Evolutionary conservation across 2,113 vertebrate species (phyloP).

Genomic region (Muntiacus reevesi): DNA sequence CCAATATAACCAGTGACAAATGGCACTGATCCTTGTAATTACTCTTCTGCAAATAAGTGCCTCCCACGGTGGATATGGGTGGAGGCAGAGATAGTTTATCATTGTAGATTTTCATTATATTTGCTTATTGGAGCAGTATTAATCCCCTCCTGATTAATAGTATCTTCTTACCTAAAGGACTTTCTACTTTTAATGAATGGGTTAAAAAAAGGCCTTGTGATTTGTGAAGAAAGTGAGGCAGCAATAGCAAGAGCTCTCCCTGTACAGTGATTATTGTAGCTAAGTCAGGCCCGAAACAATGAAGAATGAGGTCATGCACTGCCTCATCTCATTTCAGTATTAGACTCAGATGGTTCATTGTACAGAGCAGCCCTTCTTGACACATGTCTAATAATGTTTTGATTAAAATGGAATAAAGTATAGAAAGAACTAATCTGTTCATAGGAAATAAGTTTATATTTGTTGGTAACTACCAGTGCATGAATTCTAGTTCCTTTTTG

Average conservation of each 20-base stretch:
- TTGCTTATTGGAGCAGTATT: background rate
- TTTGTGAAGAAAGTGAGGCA: background rate
- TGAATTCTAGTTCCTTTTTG: constrained; percentile 9
- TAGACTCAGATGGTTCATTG: background rate
- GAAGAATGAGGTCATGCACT: background rate
- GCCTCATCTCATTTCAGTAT: background rate
- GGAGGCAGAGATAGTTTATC: background rate
- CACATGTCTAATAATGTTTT: background rate
- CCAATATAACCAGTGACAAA: background rate
- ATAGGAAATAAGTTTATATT: background rate
- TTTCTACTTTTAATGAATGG: background rate
- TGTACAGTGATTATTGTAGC: background rate
- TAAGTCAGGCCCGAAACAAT: background rate
- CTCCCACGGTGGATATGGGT: background rate
- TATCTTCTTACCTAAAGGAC: constrained; percentile 20
- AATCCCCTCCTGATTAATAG: background rate
- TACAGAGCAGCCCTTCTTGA: background rate
- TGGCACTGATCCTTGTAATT: background rate
- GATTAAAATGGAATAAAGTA: background rate
- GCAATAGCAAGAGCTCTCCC: background rate
- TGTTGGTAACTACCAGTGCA: background rate
- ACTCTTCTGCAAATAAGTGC: background rate
- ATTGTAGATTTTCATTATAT: background rate
- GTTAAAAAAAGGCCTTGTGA: background rate
- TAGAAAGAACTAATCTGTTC: background rate